phyloP scores from a whole-genome alignment of 2,797 vertebrate species.

The Sebastes variabilis region DNA sequence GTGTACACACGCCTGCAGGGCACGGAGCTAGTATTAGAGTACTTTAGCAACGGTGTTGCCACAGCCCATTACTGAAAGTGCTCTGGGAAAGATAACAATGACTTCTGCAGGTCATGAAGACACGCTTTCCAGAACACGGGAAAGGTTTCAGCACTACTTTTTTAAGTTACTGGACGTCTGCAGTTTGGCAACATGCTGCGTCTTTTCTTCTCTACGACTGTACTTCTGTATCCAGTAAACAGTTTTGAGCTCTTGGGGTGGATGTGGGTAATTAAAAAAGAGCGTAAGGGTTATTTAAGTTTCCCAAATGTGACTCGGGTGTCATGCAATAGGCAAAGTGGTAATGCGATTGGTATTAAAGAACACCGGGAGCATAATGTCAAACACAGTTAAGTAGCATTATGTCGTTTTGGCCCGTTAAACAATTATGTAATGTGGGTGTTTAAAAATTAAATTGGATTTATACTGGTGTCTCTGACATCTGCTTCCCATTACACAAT shows the following conservation, averaged over 20 bases:
- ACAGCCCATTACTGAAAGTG: slow-evolving; percentile 34
- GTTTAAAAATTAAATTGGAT: slow-evolving; percentile 27
- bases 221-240: slow-evolving; percentile 34
- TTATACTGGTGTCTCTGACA: slow-evolving; percentile 1
- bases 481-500: slow-evolving; percentile 17
- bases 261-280: slow-evolving; percentile 9
- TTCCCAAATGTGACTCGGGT: slow-evolving; percentile 22
- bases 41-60: slow-evolving; percentile 41
- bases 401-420: slow-evolving; percentile 22
- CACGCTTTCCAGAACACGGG: slow-evolving; percentile 30
- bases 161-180: slow-evolving; percentile 30
- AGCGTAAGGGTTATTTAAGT: neutral
- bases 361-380: neutral
- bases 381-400: slow-evolving; percentile 18
- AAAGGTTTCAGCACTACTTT: slow-evolving; percentile 21
- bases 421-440: slow-evolving; percentile 9
- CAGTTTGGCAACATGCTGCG: slow-evolving; percentile 13
- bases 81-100: slow-evolving; percentile 43
- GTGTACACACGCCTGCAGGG: slow-evolving; percentile 2
- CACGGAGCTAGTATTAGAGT: slow-evolving; percentile 2
- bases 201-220: slow-evolving; percentile 19
- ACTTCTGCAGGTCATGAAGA: slow-evolving; percentile 28
- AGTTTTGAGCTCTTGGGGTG: slow-evolving; percentile 19
- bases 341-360: slow-evolving; percentile 18
- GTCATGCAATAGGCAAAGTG: slow-evolving; percentile 4